Percentiles rank a stretch among this genome's conserved stretches.
Conservation (phyloP, 1,140 invertebrate species). For the Drosophila leontia region DNA sequence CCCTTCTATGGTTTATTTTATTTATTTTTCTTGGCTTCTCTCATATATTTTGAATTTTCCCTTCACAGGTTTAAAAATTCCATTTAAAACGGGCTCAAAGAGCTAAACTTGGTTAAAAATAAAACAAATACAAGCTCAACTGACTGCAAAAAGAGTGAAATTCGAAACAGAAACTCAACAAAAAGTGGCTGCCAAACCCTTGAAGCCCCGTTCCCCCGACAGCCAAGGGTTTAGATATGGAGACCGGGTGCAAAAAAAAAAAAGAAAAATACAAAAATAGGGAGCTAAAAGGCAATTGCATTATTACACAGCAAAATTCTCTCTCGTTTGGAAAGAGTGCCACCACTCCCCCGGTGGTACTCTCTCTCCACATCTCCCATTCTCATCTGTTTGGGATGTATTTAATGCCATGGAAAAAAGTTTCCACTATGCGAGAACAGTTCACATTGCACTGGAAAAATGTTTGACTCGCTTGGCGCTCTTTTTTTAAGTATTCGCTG, state of each 20-base stretch:
- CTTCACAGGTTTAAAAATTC: constrained; percentile 23
- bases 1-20: not conserved
- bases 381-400: constrained; percentile 21
- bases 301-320: constrained; percentile 54
- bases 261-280: not conserved
- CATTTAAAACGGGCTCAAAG: constrained; percentile 31
- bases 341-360: not conserved
- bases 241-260: not conserved
- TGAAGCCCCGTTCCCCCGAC: constrained; percentile 6
- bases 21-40: not conserved
- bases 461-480: constrained; percentile 27
- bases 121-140: constrained; percentile 16
- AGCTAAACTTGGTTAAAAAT: constrained; percentile 23
- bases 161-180: constrained; percentile 37
- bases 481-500: not conserved
- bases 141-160: constrained; percentile 24
- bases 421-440: constrained; percentile 32
- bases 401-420: constrained; percentile 41
- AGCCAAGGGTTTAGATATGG: constrained; percentile 21
- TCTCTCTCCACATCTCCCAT: not conserved
- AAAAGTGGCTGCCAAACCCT: constrained; percentile 50
- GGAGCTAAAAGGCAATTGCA: constrained; percentile 64
- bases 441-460: constrained; percentile 44
- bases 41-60: constrained; percentile 13
- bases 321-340: not conserved